A percentile compares a stretch with the other conserved stretches of the same genome.
phyloP scores from a whole-genome alignment of 2,113 vertebrate species.

The Speoplatyrhinus poulsoni region DNA sequence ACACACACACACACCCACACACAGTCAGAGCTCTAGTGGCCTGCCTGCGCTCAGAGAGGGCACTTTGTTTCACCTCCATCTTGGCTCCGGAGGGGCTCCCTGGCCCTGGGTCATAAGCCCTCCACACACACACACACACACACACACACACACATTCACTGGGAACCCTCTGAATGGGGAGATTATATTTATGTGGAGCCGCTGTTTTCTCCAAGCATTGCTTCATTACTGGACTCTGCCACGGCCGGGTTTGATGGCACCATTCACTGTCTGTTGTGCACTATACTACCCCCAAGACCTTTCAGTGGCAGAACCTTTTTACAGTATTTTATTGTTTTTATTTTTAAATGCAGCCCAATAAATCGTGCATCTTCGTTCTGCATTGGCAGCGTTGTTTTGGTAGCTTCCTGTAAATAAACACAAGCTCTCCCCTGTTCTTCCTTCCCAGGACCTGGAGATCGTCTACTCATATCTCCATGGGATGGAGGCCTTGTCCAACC shows the following conservation, averaged over 20 bases:
- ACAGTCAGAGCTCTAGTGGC: conserved; percentile 31
- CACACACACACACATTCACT: too few species aligned
- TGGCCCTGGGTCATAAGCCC: conserved; percentile 6
- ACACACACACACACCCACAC: conserved; percentile 21
- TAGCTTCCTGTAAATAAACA: too few species aligned
- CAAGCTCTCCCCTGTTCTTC: neutral
- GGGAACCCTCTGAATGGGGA: conserved; percentile 60
- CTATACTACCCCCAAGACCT: conserved; percentile 7
- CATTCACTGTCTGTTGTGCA: conserved; percentile 12
- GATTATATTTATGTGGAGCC: conserved; percentile 38
- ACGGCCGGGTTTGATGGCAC: neutral
- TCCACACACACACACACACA: too few species aligned
- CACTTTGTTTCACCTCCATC: conserved; percentile 68
- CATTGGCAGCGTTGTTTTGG: too few species aligned
- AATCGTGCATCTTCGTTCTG: too few species aligned
- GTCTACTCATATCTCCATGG: conserved; percentile 98
- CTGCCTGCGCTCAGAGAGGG: conserved; percentile 57
- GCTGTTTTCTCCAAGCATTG: conserved; percentile 25
- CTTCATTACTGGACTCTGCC: conserved; percentile 32
- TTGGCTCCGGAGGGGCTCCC: conserved; percentile 59
- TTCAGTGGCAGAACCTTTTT: neutral
- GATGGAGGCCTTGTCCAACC: conserved; percentile 97
- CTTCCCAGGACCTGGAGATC: conserved; percentile 92
- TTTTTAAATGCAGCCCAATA: too few species aligned
- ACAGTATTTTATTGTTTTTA: too few species aligned